These are phyloP conservation scores for Branchipolynoe longqiensis DNA, from an alignment of 2,888 invertebrate genomes.

Conservation along the genomic window DNA sequence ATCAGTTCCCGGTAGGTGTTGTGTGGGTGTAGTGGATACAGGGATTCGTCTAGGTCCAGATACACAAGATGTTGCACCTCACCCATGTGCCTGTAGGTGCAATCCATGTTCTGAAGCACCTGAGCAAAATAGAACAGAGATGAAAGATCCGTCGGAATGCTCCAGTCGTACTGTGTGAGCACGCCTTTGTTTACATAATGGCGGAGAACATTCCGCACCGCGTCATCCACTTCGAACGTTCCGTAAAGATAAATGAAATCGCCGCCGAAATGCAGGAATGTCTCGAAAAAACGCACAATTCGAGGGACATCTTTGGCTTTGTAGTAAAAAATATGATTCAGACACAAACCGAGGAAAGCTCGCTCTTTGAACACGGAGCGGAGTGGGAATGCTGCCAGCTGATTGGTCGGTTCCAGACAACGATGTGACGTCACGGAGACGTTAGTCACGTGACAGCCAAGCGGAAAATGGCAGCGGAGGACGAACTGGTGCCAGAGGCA, in stretches of 20 bases:
- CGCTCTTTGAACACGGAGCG: background rate
- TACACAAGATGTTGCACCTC: background rate
- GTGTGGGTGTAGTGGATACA: background rate
- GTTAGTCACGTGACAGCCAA: background rate
- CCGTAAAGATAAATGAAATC: background rate
- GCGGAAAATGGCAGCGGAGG: background rate
- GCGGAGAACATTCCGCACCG: background rate
- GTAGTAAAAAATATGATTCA: background rate
- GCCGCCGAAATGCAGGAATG: background rate
- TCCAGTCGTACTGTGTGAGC: conserved; percentile 7
- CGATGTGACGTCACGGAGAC: background rate
- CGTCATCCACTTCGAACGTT: background rate
- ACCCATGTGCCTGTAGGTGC: background rate
- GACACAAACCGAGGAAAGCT: background rate
- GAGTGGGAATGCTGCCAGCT: background rate
- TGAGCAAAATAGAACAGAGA: conserved; percentile 4
- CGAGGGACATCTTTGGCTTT: background rate
- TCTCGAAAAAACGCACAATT: background rate
- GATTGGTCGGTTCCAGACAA: background rate
- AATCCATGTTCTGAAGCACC: conserved; percentile 20
- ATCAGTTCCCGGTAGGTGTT: background rate
- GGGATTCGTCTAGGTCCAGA: conserved; percentile 1
- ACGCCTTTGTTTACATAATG: conserved; percentile 4
- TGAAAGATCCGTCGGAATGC: background rate
- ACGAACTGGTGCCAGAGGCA: conserved; percentile 21